Evolutionary conservation across 2,888 invertebrate species (phyloP).

Genomic region (Ormyrus nitidulus): DNA sequence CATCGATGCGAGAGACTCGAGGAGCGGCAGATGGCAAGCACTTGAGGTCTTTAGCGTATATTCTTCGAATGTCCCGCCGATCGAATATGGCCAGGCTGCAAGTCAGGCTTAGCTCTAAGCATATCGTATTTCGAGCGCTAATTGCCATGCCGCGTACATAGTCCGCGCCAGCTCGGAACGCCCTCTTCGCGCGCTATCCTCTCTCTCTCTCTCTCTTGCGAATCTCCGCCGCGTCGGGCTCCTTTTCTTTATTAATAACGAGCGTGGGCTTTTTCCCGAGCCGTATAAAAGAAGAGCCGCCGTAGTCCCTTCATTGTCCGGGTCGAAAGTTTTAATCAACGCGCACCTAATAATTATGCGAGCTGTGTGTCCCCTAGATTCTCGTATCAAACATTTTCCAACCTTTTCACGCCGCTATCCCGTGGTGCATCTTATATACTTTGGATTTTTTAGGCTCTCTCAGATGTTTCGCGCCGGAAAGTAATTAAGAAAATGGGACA

Average conservation of each 20-base stretch:
- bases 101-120: constrained; percentile 49
- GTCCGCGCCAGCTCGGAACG: constrained; percentile 4
- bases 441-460: no score
- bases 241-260: constrained; percentile 34
- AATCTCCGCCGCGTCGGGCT: background rate
- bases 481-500: no score
- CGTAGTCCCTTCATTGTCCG: no score
- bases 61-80: constrained; percentile 50
- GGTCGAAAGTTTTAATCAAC: no score
- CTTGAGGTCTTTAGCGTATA: constrained; percentile 61
- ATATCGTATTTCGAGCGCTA: constrained; percentile 58
- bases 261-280: background rate
- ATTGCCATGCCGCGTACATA: constrained; percentile 33
- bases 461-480: no score
- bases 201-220: background rate
- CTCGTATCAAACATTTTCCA: no score
- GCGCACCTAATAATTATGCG: no score
- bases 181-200: background rate
- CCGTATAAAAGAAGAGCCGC: no score
- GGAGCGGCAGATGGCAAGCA: constrained; percentile 65
- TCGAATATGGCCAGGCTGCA: constrained; percentile 42
- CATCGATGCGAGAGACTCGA: constrained; percentile 32
- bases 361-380: no score
- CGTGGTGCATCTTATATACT: no score
- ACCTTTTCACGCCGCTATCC: no score